Evolutionary conservation across 2,797 vertebrate species (phyloP).

Genomic region (Eutrigla gurnardus): DNA sequence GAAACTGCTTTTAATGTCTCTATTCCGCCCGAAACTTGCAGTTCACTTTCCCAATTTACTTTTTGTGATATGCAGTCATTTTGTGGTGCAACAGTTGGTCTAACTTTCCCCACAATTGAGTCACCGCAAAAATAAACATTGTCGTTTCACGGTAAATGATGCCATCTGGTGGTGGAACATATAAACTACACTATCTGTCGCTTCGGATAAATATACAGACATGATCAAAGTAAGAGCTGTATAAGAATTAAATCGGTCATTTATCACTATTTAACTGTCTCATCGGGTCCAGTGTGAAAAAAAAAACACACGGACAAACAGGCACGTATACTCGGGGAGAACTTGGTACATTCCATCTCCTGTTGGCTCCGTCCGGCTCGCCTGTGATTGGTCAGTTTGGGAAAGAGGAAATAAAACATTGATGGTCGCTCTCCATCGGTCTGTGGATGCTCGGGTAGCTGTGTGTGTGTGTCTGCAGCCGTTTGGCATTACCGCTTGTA

Average conservation of each 20-base stretch:
- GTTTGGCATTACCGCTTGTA: constrained; percentile 1
- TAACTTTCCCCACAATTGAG: background rate
- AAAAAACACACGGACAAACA: background rate
- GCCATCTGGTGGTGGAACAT: constrained; percentile 40
- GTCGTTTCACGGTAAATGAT: constrained; percentile 24
- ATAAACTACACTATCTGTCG: background rate
- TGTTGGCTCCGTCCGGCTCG: constrained; percentile 40
- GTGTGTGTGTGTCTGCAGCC: background rate
- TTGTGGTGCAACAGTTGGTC: background rate
- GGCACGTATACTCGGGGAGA: accelerated
- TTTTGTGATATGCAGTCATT: background rate
- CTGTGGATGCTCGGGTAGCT: constrained; percentile 30
- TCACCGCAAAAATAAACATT: background rate
- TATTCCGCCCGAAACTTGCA: background rate
- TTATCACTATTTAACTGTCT: accelerated
- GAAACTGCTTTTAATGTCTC: background rate
- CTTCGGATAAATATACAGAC: background rate
- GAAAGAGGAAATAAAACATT: constrained; percentile 58
- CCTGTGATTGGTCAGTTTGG: constrained; percentile 66
- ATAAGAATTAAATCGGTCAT: accelerated
- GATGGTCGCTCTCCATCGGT: constrained; percentile 32
- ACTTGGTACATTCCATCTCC: constrained; percentile 54
- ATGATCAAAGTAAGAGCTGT: background rate
- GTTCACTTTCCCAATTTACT: background rate
- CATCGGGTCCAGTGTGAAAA: no score